Conservation (phyloP, 1,140 invertebrate genomes). For the Alviniconcha marisindica region DNA sequence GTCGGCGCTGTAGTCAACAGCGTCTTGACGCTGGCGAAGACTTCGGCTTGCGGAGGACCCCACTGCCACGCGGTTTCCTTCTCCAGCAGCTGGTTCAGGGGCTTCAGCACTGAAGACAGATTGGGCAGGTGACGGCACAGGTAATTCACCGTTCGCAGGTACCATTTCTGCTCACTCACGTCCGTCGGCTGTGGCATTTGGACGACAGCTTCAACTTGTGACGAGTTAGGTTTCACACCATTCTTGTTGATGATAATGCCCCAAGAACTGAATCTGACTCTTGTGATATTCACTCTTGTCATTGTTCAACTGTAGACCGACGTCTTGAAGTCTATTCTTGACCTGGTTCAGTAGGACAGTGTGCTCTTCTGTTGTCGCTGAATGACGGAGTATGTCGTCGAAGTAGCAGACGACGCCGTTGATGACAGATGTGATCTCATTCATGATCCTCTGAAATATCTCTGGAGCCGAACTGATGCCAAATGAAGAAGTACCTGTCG, state of each 20-base stretch:
- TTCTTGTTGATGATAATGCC: constrained; percentile 22
- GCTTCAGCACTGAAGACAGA: constrained; percentile 32
- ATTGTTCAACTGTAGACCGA: constrained; percentile 21
- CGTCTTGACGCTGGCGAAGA: too few species aligned
- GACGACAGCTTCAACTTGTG: constrained; percentile 37
- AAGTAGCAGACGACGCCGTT: constrained; percentile 35
- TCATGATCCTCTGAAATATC: too few species aligned
- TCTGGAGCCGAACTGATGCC: constrained; percentile 45
- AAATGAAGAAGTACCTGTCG: constrained; percentile 45
- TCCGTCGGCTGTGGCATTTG: constrained; percentile 42
- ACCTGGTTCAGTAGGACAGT: constrained; percentile 38
- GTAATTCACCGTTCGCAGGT: too few species aligned
- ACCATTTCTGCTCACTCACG: too few species aligned
- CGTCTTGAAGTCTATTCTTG: constrained; percentile 43
- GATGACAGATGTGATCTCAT: constrained; percentile 37
- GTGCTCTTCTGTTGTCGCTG: constrained; percentile 43
- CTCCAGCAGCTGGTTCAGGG: constrained; percentile 40
- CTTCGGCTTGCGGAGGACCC: too few species aligned
- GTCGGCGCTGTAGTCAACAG: too few species aligned
- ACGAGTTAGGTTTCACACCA: constrained; percentile 8
- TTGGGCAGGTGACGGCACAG: constrained; percentile 59
- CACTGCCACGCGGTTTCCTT: too few species aligned
- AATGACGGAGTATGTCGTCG: constrained; percentile 52
- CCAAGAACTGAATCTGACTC: constrained; percentile 3
- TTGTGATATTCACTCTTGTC: constrained; percentile 14